Evolutionary conservation across 1,140 invertebrate genomes (phyloP).

Genomic region (Yoshiicerus persimilis): DNA sequence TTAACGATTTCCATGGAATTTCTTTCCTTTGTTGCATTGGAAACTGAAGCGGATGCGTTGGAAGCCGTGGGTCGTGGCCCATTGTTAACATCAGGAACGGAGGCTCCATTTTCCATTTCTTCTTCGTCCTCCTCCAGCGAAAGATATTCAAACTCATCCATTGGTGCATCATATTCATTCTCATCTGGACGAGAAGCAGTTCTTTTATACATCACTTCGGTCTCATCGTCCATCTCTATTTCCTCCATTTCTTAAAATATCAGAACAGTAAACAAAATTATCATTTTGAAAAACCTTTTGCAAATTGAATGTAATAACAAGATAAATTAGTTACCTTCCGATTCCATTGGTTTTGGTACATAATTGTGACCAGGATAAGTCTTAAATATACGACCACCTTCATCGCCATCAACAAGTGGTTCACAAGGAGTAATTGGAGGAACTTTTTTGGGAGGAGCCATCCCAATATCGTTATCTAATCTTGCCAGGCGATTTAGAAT

Average conservation of each 20-base stretch:
- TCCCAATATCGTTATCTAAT: slow-evolving; percentile 27
- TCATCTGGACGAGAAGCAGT: neutral
- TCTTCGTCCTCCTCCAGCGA: neutral
- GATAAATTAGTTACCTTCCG: neutral
- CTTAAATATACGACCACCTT: slow-evolving; percentile 26
- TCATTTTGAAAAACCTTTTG: too few species aligned
- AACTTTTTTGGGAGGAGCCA: neutral
- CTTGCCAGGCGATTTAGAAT: slow-evolving; percentile 35
- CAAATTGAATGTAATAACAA: neutral
- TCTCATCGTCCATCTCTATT: neutral
- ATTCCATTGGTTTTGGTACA: neutral
- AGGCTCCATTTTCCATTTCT: neutral
- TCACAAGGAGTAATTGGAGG: slow-evolving; percentile 36
- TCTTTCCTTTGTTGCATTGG: neutral
- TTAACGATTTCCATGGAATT: slow-evolving; percentile 1
- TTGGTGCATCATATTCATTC: neutral
- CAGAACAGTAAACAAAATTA: too few species aligned
- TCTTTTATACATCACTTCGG: neutral
- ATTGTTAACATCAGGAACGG: neutral
- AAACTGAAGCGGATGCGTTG: neutral
- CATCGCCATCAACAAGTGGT: slow-evolving; percentile 20
- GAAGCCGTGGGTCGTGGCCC: neutral
- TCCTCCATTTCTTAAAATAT: neutral
- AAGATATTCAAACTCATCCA: neutral
- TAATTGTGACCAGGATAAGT: slow-evolving; percentile 2